Evolutionary conservation across 1,140 invertebrate genomes (phyloP).

Genomic region (Drosophila setifemur): DNA sequence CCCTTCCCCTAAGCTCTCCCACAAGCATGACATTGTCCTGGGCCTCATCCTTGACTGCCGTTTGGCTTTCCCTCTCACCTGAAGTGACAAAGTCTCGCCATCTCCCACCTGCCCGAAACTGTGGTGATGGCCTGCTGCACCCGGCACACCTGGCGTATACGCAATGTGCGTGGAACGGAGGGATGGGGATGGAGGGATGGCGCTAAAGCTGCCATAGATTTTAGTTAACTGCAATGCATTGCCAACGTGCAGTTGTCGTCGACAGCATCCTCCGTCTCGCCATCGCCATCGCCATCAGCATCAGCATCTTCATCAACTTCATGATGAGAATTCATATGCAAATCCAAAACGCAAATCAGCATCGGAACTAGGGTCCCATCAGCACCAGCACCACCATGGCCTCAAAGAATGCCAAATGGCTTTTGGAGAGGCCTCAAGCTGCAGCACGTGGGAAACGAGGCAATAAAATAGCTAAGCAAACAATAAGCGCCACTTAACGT

Average conservation of each 20-base stretch:
- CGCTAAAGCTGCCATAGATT: constrained; percentile 55
- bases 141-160: constrained; percentile 56
- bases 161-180: constrained; percentile 31
- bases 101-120: constrained; percentile 39
- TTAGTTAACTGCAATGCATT: constrained; percentile 58
- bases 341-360: constrained; percentile 66
- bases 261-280: constrained; percentile 18
- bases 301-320: constrained; percentile 46
- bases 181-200: too few species aligned
- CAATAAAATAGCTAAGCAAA: constrained; percentile 42
- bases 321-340: constrained; percentile 76
- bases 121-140: constrained; percentile 41
- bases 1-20: not conserved
- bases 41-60: not conserved
- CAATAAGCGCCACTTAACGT: constrained; percentile 34
- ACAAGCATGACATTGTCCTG: not conserved
- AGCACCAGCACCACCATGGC: not conserved
- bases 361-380: constrained; percentile 44
- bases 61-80: constrained; percentile 32
- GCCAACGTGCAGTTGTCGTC: constrained; percentile 50
- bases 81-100: constrained; percentile 48
- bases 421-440: constrained; percentile 1
- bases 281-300: constrained; percentile 14
- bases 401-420: constrained; percentile 29
- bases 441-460: not conserved